These are phyloP conservation scores for Paragorgia papillata DNA, from an alignment of 92 coral and sea anemone genomes.

Conservation along the genomic window DNA sequence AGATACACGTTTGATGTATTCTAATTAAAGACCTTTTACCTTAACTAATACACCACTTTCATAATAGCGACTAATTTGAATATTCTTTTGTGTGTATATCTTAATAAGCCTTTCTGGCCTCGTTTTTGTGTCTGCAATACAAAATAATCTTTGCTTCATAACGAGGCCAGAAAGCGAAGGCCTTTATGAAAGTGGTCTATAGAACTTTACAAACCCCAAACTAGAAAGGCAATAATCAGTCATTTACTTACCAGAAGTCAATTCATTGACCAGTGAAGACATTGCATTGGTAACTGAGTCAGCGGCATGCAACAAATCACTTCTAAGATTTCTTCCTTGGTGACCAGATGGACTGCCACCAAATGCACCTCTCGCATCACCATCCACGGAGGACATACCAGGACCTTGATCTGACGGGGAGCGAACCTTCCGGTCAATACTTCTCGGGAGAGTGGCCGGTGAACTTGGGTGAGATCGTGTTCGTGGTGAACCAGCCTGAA, in stretches of 20 bases:
- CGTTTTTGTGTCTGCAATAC: no score
- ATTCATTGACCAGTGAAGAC: constrained; percentile 94
- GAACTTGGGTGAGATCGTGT: constrained; percentile 74
- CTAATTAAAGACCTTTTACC: no score
- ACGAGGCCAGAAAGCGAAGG: no score
- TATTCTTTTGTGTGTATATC: no score
- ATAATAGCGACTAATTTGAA: no score
- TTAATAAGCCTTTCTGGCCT: no score
- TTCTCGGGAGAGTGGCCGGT: constrained; percentile 50
- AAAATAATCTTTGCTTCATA: no score
- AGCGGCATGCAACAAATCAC: constrained; percentile 90
- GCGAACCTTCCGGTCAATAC: constrained; percentile 52
- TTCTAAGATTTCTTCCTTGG: constrained; percentile 74
- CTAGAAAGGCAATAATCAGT: no score
- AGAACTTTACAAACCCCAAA: no score
- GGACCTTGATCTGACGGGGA: constrained; percentile 61
- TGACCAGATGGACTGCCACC: constrained; percentile 63
- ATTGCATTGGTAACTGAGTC: constrained; percentile 97
- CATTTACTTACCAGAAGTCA: constrained; percentile 80
- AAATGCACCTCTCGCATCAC: constrained; percentile 80
- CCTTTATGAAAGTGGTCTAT: no score
- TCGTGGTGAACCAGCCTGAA: constrained; percentile 95
- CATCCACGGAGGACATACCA: constrained; percentile 83
- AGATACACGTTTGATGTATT: no score
- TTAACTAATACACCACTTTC: no score